Evolutionary conservation across 2,888 invertebrate species (phyloP).

Genomic region (Andrena hattorfiana): DNA sequence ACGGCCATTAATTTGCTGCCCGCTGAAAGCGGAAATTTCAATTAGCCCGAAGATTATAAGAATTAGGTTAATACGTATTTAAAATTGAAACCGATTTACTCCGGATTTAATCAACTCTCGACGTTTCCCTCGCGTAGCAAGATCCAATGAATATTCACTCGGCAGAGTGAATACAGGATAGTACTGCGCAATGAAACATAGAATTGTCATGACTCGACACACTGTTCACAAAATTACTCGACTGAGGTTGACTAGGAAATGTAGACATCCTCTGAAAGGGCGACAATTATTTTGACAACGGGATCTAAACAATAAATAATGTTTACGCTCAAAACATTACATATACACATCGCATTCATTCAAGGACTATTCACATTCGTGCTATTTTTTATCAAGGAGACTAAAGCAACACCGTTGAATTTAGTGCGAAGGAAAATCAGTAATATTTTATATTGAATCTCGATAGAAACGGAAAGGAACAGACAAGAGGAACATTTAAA

Average conservation of each 20-base stretch:
- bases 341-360: too few species aligned
- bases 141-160: conserved; percentile 25
- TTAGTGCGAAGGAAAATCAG: neutral
- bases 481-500: neutral
- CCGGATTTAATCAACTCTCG: conserved; percentile 46
- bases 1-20: conserved; percentile 34
- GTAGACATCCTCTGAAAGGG: conserved; percentile 33
- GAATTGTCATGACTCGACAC: neutral
- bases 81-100: conserved; percentile 52
- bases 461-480: neutral
- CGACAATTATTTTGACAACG: conserved; percentile 48
- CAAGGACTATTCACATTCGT: neutral
- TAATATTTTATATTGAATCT: neutral
- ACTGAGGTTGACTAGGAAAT: neutral
- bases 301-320: conserved; percentile 47
- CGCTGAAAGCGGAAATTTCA: conserved; percentile 47
- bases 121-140: conserved; percentile 7
- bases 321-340: too few species aligned
- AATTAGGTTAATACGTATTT: conserved; percentile 57
- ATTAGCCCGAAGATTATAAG: conserved; percentile 55
- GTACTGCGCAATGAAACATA: neutral
- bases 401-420: conserved; percentile 17
- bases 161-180: neutral
- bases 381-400: conserved; percentile 1
- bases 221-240: neutral